Percentiles rank a stretch among this genome's conserved stretches.
Conservation (phyloP, 2,888 invertebrate species). For the Cataglyphis albicans region DNA sequence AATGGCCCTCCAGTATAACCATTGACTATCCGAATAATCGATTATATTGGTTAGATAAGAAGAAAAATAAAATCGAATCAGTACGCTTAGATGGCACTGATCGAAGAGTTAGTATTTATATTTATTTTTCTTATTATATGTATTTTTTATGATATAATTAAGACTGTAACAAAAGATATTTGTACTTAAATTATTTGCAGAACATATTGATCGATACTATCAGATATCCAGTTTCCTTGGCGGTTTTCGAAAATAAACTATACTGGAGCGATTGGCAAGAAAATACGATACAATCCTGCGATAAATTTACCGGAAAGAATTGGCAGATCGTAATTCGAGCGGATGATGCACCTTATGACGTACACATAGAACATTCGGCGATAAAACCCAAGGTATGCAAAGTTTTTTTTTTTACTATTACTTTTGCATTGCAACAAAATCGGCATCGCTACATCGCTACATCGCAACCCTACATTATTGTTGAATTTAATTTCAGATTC, state of each 20-base stretch:
- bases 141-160: neutral
- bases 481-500: conserved; percentile 67
- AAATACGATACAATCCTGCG: conserved; percentile 91
- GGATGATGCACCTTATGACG: conserved; percentile 87
- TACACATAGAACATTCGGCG: conserved; percentile 92
- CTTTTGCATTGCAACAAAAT: neutral
- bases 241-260: conserved; percentile 94
- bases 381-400: conserved; percentile 86
- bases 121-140: neutral
- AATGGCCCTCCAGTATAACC: conserved; percentile 95
- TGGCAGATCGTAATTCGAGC: conserved; percentile 87
- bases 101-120: conserved; percentile 87
- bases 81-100: conserved; percentile 89
- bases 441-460: too few species aligned
- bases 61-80: conserved; percentile 89
- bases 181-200: conserved; percentile 70
- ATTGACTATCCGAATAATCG: conserved; percentile 92
- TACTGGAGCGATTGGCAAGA: conserved; percentile 96
- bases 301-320: conserved; percentile 92
- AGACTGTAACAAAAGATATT: neutral
- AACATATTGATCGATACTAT: conserved; percentile 88
- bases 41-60: conserved; percentile 96
- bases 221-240: conserved; percentile 93
- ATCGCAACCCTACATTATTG: neutral
- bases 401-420: neutral